A percentile compares a stretch with the other conserved stretches of the same genome.
Evolutionary conservation across 2,797 vertebrate species (phyloP).

Genomic region (Chelon labrosus): DNA sequence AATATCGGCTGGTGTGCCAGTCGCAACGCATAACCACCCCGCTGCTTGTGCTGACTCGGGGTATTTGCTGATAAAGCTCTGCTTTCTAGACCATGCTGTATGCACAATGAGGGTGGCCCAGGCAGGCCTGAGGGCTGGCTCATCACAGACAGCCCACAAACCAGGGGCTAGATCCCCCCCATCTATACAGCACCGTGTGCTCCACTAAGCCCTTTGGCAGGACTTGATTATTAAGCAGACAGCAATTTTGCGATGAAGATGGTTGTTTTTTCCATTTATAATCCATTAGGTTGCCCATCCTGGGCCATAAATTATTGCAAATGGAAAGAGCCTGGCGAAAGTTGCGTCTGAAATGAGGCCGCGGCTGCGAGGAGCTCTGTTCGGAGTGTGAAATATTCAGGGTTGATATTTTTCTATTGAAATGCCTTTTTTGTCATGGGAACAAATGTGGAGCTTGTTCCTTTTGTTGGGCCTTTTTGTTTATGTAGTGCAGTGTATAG

Average conservation of each 20-base stretch:
- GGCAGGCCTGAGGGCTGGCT: slow-evolving; percentile 67
- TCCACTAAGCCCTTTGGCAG: slow-evolving; percentile 55
- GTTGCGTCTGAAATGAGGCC: slow-evolving; percentile 50
- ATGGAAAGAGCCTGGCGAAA: slow-evolving; percentile 50
- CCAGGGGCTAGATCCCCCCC: slow-evolving; percentile 28
- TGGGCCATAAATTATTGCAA: slow-evolving; percentile 60
- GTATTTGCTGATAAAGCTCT: slow-evolving; percentile 82
- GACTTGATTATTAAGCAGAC: slow-evolving; percentile 68
- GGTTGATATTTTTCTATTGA: slow-evolving; percentile 44
- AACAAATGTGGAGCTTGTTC: slow-evolving; percentile 48
- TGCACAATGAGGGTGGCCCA: slow-evolving; percentile 78
- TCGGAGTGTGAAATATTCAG: slow-evolving; percentile 44
- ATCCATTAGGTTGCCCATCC: slow-evolving; percentile 55
- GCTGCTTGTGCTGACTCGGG: slow-evolving; percentile 79
- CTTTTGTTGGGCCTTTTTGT: slow-evolving; percentile 60
- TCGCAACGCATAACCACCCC: slow-evolving; percentile 77
- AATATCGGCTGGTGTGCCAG: slow-evolving; percentile 85
- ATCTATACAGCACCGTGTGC: slow-evolving; percentile 49
- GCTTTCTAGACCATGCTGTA: slow-evolving; percentile 80
- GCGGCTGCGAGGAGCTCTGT: slow-evolving; percentile 27
- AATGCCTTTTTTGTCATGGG: slow-evolving; percentile 43
- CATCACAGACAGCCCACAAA: slow-evolving; percentile 59
- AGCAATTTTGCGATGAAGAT: slow-evolving; percentile 61
- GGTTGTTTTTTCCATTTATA: slow-evolving; percentile 53
- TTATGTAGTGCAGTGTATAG: slow-evolving; percentile 49